phyloP scores from a whole-genome alignment of 1,140 invertebrate species.

The Aphaenogaster ashmeadi region DNA sequence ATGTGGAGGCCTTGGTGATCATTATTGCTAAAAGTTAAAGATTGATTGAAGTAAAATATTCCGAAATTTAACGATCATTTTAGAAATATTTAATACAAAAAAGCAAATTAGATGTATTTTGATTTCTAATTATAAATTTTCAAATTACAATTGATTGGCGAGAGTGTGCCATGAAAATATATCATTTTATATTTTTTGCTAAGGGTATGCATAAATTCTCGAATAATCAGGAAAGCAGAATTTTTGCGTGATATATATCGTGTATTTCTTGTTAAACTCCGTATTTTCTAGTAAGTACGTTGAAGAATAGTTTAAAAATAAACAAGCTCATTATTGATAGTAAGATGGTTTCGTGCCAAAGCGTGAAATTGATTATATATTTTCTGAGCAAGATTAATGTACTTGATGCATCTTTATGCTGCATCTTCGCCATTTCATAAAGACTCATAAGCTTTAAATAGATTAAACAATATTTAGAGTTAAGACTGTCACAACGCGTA shows the following conservation, averaged over 20 bases:
- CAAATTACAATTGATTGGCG: not conserved
- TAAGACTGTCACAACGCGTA: slow-evolving; percentile 36
- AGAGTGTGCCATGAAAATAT: slow-evolving; percentile 1
- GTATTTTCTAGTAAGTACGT: not conserved
- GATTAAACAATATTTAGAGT: slow-evolving; percentile 35
- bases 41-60: not conserved
- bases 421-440: slow-evolving; percentile 69
- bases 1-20: slow-evolving; percentile 88
- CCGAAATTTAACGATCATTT: slow-evolving; percentile 1
- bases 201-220: slow-evolving; percentile 10
- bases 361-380: slow-evolving; percentile 37
- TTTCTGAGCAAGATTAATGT: slow-evolving; percentile 1
- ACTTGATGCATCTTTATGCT: slow-evolving; percentile 13
- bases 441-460: slow-evolving; percentile 80
- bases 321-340: slow-evolving; percentile 10
- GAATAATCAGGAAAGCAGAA: not conserved
- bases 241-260: slow-evolving; percentile 9
- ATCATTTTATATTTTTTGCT: slow-evolving; percentile 3
- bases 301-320: slow-evolving; percentile 16
- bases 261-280: slow-evolving; percentile 2
- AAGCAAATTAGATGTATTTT: not conserved
- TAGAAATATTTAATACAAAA: not conserved
- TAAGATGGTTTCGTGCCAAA: slow-evolving; percentile 34
- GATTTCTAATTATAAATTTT: not conserved
- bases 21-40: slow-evolving; percentile 3